A percentile compares a stretch with the other conserved stretches of the same genome.
Conservation (phyloP, 2,113 vertebrate genomes). For the Haplochromis vanheusdeni region DNA sequence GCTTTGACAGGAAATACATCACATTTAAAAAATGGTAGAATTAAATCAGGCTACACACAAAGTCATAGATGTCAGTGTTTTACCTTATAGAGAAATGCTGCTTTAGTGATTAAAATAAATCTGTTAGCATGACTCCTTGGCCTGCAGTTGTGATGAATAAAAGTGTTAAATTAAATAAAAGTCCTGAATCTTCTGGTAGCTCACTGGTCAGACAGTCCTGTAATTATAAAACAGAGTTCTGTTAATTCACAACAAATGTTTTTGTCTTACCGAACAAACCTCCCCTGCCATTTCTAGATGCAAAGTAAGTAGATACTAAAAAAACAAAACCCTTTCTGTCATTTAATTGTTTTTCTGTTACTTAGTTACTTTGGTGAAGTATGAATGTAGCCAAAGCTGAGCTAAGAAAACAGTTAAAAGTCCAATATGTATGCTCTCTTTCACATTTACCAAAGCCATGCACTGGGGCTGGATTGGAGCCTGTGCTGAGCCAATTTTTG, state of each 20-base stretch:
- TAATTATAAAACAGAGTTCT: background rate
- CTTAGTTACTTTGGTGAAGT: accelerated
- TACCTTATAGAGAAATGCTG: background rate
- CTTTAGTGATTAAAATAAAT: background rate
- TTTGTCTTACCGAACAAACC: accelerated
- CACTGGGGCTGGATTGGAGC: background rate
- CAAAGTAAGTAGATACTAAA: background rate
- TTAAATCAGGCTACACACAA: background rate
- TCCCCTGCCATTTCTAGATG: background rate
- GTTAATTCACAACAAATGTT: background rate
- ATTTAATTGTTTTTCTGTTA: background rate
- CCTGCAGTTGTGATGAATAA: background rate
- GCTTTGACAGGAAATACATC: background rate
- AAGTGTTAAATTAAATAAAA: background rate
- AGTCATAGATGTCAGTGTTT: background rate
- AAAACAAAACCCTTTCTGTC: background rate
- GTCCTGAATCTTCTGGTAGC: background rate
- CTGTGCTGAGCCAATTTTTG: background rate
- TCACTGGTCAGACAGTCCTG: background rate
- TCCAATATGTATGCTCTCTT: background rate
- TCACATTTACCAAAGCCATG: background rate
- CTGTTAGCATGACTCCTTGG: background rate
- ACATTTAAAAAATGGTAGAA: background rate
- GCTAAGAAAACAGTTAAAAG: background rate
- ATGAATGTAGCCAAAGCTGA: background rate